Base-by-base conservation (phyloP, 2,113 vertebrate species). In the Notarius lentiginosus region DNA sequence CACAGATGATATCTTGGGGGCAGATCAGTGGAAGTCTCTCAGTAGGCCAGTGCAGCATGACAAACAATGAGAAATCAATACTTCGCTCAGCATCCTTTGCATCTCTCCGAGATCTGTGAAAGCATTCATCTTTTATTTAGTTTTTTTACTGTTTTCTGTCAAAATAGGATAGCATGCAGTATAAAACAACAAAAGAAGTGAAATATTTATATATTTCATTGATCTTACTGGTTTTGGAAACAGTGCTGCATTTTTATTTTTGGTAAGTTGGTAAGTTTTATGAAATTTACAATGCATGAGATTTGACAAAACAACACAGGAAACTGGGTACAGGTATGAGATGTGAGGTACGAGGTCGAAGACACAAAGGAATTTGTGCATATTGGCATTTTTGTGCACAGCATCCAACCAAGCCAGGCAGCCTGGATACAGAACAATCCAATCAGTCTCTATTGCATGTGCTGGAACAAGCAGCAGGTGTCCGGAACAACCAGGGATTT, bases 41-140 rank as follows among this genome's bases (percentile, higher is more conserved):
- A 87, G 80, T 70, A 87, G 80, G 86, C 70, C 72, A 83, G 58
- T 55, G 20, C 80, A 76, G 68, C 70, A 66, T 83, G 86, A 87
- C 80, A 76, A 83, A 87, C 70, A 83, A 77, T n/a, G 4, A 76
- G 68, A 76, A 87, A 87, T 87, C 86, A 83, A 87, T 87, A 87
- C 70, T 76, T 56, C 83, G 68, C 80, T 24, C 58, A 18, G 77
- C 80, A 87, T 87, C 80, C 60, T 76, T 87, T 80, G 83, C 34
- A 82, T 82, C 79, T 75, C 41, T 22, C 68, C 18, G 79, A 34
- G 27, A 68, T 61, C 30, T 79, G 56, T 72, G 47, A 76, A 87
- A 83, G 27, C 58, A 41, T 66, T 75, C 30, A 14, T 87, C 81
- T 87, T 73, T 41, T 1, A 49, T 60, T 61, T 22, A 17, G 72